These are phyloP conservation scores for Anniella stebbinsi DNA, from an alignment of 2,797 vertebrate species.

Conservation along the genomic window DNA sequence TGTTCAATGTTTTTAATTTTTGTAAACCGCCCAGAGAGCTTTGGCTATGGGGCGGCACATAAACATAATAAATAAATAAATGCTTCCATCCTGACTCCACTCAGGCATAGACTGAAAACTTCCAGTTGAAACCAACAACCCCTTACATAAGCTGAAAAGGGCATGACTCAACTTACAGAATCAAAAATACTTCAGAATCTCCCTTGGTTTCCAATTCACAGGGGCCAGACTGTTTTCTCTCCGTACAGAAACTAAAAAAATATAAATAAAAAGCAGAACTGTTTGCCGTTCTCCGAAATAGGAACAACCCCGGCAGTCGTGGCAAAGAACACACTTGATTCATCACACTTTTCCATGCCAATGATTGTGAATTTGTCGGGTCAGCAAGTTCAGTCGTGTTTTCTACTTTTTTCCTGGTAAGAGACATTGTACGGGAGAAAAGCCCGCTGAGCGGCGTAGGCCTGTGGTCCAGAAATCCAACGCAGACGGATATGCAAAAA, in stretches of 20 bases:
- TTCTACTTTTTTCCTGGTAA: not conserved
- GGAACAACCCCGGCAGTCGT: fast-evolving
- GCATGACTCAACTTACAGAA: fast-evolving
- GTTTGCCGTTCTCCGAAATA: slow-evolving; percentile 29
- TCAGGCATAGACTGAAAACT: not conserved
- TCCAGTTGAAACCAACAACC: fast-evolving
- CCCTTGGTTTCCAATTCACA: slow-evolving; percentile 48
- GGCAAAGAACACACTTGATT: slow-evolving; percentile 19
- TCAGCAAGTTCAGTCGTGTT: not conserved
- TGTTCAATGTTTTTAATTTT: no score
- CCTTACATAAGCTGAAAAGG: slow-evolving; percentile 10
- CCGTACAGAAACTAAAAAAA: slow-evolving; percentile 27
- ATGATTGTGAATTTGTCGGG: not conserved
- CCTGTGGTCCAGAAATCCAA: not conserved
- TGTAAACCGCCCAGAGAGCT: no score
- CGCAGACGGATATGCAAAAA: not conserved
- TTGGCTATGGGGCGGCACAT: no score
- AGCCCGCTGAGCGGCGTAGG: no score
- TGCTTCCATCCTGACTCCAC: no score
- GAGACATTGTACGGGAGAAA: not conserved
- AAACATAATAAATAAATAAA: no score
- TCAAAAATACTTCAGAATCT: slow-evolving; percentile 61
- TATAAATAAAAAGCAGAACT: slow-evolving; percentile 58
- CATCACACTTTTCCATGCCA: slow-evolving; percentile 41
- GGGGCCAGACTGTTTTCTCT: slow-evolving; percentile 54